Conservation (phyloP, 2,888 invertebrate species). For the Mythimna loreyi region DNA sequence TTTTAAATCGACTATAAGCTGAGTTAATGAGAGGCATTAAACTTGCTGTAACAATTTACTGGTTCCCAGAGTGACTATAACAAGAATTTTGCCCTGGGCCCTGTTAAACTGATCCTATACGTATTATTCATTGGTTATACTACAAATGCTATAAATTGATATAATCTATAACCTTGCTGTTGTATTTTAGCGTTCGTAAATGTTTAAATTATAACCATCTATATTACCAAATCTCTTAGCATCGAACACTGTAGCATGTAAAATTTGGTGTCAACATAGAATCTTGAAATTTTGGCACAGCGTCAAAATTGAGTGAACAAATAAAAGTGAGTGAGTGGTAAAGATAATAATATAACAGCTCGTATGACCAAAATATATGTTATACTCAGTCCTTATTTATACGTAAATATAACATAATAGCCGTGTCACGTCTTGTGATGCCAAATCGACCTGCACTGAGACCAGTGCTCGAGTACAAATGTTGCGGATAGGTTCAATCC, state of each 20-base stretch:
- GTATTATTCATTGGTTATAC: slow-evolving; percentile 18
- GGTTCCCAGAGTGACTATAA: not conserved
- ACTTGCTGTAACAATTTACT: slow-evolving; percentile 7
- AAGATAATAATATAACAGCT: slow-evolving; percentile 10
- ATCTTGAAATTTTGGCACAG: not conserved
- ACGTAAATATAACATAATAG: slow-evolving; percentile 34
- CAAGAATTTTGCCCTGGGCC: not conserved
- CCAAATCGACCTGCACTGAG: slow-evolving; percentile 31
- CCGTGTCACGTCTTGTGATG: slow-evolving; percentile 23
- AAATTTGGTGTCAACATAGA: not conserved
- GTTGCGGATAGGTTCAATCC: slow-evolving; percentile 21
- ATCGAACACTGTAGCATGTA: slow-evolving; percentile 19
- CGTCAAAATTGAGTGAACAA: slow-evolving; percentile 2
- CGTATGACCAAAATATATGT: slow-evolving; percentile 16
- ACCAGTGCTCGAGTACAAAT: slow-evolving; percentile 19
- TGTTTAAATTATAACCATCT: slow-evolving; percentile 30
- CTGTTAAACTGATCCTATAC: not conserved
- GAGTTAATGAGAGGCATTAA: slow-evolving; percentile 4
- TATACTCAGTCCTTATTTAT: slow-evolving; percentile 33
- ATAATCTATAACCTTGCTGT: slow-evolving; percentile 30
- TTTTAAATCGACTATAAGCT: slow-evolving; percentile 22
- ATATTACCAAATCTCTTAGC: slow-evolving; percentile 15
- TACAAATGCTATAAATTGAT: slow-evolving; percentile 31
- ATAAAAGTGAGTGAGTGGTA: not conserved
- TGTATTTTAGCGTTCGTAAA: slow-evolving; percentile 24